Percentiles rank a stretch among this genome's conserved stretches.
Conservation (phyloP, 1,140 invertebrate species). For the Zophobas morio region DNA sequence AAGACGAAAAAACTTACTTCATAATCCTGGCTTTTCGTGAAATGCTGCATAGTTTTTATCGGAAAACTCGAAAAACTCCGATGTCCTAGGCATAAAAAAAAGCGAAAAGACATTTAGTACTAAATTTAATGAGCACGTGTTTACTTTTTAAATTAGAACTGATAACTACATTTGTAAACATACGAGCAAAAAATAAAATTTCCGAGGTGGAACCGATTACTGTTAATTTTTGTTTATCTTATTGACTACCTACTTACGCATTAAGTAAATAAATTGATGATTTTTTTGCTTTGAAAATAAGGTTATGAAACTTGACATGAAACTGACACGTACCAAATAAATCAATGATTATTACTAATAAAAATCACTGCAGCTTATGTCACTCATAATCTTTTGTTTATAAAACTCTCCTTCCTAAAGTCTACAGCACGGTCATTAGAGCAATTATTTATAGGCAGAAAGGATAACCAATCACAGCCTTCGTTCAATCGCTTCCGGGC, state of each 20-base stretch:
- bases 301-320: slow-evolving; percentile 15
- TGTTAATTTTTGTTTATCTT: slow-evolving; percentile 17
- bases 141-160: not conserved
- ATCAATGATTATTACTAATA: not conserved
- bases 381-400: not conserved
- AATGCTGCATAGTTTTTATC: not conserved
- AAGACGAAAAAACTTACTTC: slow-evolving; percentile 19
- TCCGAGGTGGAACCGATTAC: not conserved
- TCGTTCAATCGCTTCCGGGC: no score
- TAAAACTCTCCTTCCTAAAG: not conserved
- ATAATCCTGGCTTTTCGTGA: slow-evolving; percentile 2
- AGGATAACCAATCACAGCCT: no score
- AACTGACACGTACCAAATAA: not conserved
- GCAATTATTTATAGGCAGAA: not conserved
- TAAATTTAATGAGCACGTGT: slow-evolving; percentile 15
- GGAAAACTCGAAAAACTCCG: slow-evolving; percentile 12
- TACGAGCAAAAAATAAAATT: not conserved
- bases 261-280: slow-evolving; percentile 7
- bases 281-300: slow-evolving; percentile 6
- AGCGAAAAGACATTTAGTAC: slow-evolving; percentile 11
- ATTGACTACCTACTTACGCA: slow-evolving; percentile 32
- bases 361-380: not conserved
- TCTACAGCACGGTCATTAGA: not conserved
- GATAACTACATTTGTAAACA: not conserved
- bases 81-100: slow-evolving; percentile 8